These are phyloP conservation scores for Eupithecia exiguata DNA, from an alignment of 2,888 invertebrate species.

Conservation along the genomic window DNA sequence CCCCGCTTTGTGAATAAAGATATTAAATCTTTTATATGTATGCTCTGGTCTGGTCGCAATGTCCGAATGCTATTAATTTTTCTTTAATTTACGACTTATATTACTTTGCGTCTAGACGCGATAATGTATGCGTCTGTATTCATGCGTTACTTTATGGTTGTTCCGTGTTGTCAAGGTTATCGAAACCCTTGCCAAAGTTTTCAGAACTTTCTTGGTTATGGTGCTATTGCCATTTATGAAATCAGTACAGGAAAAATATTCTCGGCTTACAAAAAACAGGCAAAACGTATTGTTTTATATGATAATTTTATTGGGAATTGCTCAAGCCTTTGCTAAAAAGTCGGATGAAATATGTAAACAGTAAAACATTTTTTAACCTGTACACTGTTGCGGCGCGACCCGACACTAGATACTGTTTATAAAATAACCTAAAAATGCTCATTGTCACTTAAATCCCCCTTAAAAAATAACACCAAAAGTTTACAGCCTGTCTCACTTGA, in stretches of 20 bases:
- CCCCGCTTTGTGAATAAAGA: no score
- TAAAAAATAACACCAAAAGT: conserved; percentile 15
- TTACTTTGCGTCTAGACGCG: conserved; percentile 55
- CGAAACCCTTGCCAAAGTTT: conserved; percentile 4
- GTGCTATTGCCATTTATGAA: neutral
- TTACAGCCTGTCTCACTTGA: conserved; percentile 36
- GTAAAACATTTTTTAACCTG: no score
- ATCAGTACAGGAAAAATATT: no score
- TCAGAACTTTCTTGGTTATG: neutral
- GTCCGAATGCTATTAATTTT: conserved; percentile 50
- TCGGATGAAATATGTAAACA: no score
- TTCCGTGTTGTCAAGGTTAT: conserved; percentile 12
- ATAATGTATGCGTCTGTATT: conserved; percentile 59
- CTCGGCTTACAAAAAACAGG: no score
- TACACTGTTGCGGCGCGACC: no score
- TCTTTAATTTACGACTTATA: conserved; percentile 52
- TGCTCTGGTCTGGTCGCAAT: conserved; percentile 20
- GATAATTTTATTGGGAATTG: no score
- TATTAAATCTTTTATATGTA: conserved; percentile 35
- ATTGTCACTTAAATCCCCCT: conserved; percentile 10
- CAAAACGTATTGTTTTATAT: no score
- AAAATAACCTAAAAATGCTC: neutral
- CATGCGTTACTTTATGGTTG: conserved; percentile 43
- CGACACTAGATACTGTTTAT: neutral
- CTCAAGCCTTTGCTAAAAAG: no score